Conservation (phyloP, 2,113 vertebrate genomes). For the Callionymus lyra region DNA sequence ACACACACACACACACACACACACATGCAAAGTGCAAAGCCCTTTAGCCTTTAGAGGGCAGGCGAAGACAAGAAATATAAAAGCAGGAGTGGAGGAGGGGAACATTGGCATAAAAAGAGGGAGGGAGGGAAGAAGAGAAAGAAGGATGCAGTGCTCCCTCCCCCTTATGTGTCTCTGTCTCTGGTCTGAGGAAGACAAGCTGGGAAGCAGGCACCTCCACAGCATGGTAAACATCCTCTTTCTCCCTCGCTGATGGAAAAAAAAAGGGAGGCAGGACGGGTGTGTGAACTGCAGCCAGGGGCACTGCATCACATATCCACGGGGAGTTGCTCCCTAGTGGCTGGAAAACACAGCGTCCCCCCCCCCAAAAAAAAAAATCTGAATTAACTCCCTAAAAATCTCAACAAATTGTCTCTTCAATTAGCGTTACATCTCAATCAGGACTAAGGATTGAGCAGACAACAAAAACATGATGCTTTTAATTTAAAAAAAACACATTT, state of each 20-base stretch:
- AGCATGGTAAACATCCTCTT: constrained; percentile 54
- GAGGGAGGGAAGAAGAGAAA: constrained; percentile 34
- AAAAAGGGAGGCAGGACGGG: constrained; percentile 46
- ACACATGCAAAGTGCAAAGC: constrained; percentile 45
- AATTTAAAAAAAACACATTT: no score
- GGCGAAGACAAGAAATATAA: constrained; percentile 88
- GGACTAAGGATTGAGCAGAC: no score
- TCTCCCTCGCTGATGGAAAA: constrained; percentile 32
- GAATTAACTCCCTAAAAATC: no score
- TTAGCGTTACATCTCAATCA: no score
- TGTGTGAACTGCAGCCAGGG: constrained; percentile 62
- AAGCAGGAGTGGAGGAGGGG: constrained; percentile 46
- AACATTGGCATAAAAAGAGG: constrained; percentile 43
- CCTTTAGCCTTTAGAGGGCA: constrained; percentile 96
- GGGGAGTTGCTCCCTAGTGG: constrained; percentile 51
- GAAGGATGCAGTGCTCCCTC: constrained; percentile 51
- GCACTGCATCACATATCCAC: constrained; percentile 47
- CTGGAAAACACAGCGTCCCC: constrained; percentile 41
- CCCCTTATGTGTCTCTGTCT: constrained; percentile 28
- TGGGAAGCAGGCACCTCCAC: constrained; percentile 53
- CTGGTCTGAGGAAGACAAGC: constrained; percentile 52
- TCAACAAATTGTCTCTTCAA: no score
- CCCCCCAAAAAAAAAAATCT: no score
- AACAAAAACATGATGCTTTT: no score
- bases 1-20: constrained; percentile 19